Evolutionary conservation across 2,113 vertebrate species (phyloP).

Genomic region (Philantomba maxwellii): DNA sequence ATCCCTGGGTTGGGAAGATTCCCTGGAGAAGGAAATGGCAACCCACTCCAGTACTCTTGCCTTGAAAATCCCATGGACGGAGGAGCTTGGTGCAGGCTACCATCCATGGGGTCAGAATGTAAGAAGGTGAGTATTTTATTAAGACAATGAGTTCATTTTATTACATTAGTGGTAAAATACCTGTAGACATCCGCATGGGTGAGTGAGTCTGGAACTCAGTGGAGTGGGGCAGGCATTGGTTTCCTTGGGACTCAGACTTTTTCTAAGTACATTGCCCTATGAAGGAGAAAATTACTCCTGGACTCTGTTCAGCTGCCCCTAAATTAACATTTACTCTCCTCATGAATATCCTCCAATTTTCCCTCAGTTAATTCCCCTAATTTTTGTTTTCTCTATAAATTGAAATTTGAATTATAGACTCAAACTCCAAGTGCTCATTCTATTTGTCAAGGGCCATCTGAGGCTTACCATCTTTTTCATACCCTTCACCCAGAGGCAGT

Average conservation of each 20-base stretch:
- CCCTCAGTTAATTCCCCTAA: not conserved
- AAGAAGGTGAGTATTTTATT: not conserved
- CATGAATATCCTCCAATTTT: not conserved
- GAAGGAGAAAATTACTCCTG: not conserved
- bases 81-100: no score
- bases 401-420: not conserved
- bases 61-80: no score
- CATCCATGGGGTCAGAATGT: not conserved
- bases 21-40: no score
- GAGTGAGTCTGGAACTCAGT: not conserved
- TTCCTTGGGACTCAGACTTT: not conserved
- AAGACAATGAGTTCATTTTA: not conserved
- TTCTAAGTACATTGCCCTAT: not conserved
- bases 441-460: not conserved
- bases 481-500: not conserved
- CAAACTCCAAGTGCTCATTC: not conserved
- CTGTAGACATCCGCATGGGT: not conserved
- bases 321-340: not conserved
- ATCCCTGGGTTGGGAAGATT: no score
- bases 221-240: fast-evolving
- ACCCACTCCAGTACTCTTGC: no score
- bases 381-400: not conserved
- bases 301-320: not conserved
- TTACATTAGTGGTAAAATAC: not conserved
- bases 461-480: not conserved